Percentiles rank a stretch among this genome's conserved stretches.
These are phyloP conservation scores for Alces alces DNA, from an alignment of 2,113 vertebrate species.

Conservation along the genomic window DNA sequence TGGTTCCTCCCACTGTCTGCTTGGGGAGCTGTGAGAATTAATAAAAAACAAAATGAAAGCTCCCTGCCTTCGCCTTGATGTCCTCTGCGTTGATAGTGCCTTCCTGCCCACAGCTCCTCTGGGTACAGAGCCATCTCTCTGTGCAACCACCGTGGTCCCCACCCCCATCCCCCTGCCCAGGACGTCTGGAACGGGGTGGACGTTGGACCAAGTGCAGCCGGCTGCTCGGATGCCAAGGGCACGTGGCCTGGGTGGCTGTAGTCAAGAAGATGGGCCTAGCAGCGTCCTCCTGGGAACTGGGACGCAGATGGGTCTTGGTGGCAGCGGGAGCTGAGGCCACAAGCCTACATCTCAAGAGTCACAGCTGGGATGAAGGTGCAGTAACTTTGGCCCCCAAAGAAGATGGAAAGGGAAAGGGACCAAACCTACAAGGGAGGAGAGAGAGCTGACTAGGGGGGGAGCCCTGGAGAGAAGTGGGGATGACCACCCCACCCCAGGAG, in stretches of 20 bases:
- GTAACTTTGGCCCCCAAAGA: neutral
- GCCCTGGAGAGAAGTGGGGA: accelerated
- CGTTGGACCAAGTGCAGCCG: accelerated
- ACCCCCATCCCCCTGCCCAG: accelerated
- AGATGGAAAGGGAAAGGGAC: neutral
- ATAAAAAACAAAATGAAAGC: neutral
- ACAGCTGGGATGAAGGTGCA: accelerated
- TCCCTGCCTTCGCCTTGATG: neutral
- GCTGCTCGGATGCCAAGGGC: neutral
- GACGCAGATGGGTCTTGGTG: neutral
- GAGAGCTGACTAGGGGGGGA: accelerated
- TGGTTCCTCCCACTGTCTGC: neutral
- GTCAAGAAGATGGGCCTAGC: neutral
- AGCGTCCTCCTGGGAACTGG: neutral
- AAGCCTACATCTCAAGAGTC: neutral
- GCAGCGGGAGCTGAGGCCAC: neutral
- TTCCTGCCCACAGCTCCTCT: neutral
- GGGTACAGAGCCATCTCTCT: neutral
- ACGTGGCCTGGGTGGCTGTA: neutral
- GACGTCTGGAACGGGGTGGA: neutral
- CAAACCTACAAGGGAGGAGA: accelerated
- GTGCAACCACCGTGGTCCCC: accelerated
- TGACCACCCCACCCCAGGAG: accelerated
- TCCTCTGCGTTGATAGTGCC: accelerated
- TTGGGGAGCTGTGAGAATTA: neutral